Conservation (phyloP, 2,113 vertebrate species). For the Microcebus ravelobensis region DNA sequence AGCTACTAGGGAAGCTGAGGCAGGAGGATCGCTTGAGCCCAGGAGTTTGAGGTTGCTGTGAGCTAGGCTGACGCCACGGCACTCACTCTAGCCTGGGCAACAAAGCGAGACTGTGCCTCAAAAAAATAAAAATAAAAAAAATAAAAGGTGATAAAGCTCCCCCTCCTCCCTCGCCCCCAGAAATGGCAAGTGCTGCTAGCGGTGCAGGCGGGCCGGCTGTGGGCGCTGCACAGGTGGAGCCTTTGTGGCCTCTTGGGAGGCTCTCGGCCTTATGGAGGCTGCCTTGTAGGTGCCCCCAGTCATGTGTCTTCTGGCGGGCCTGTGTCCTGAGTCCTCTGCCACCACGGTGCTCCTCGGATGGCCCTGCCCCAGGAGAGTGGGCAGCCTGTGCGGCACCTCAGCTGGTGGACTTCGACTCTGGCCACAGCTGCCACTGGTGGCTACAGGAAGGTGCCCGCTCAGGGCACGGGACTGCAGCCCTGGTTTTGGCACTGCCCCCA, state of each 20-base stretch:
- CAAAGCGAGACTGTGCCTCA: too few relatives aligned
- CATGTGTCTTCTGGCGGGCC: neutral
- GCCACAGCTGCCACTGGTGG: neutral
- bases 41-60: too few relatives aligned
- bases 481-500: neutral
- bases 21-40: too few relatives aligned
- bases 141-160: neutral
- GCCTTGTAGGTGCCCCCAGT: neutral
- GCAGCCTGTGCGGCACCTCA: neutral
- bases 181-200: neutral
- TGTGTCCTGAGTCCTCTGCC: neutral
- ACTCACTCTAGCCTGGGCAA: too few relatives aligned
- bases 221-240: too few relatives aligned
- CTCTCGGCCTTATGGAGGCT: neutral
- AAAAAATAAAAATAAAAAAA: too few relatives aligned
- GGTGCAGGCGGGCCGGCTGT: neutral
- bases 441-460: neutral
- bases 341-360: neutral
- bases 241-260: neutral
- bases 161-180: too few relatives aligned
- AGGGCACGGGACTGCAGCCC: neutral
- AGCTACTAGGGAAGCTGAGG: too few relatives aligned
- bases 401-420: rapidly evolving
- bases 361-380: neutral
- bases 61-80: too few relatives aligned